Evolutionary conservation across 2,888 invertebrate species (phyloP).

Genomic region (Eumacrocentrus americanus): DNA sequence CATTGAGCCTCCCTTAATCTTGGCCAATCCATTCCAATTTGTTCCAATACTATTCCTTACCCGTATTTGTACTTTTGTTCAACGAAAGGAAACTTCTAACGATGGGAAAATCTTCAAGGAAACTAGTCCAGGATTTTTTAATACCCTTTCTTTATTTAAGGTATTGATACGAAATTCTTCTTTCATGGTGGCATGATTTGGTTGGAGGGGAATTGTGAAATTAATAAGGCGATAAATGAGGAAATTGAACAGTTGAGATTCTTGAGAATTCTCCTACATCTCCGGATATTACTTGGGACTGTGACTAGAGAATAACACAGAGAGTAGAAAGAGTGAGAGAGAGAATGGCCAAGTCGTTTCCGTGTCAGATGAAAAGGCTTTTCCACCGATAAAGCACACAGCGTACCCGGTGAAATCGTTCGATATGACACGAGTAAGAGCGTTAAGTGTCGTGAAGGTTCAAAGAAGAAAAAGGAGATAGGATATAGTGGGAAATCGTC

Average conservation of each 20-base stretch:
- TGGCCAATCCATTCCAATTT: constrained; percentile 23
- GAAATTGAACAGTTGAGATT: constrained; percentile 12
- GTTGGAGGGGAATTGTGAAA: constrained; percentile 6
- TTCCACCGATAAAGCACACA: constrained; percentile 12
- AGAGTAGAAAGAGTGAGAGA: constrained; percentile 15
- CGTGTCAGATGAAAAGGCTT: constrained; percentile 15
- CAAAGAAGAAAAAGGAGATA: background rate
- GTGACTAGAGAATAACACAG: constrained; percentile 11
- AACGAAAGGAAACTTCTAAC: no score
- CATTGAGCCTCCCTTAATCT: constrained; percentile 8
- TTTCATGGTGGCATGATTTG: background rate
- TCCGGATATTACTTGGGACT: constrained; percentile 28
- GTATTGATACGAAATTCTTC: background rate
- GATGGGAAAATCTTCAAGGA: no score
- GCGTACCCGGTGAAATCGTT: constrained; percentile 27
- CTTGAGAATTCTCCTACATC: background rate
- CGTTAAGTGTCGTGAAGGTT: constrained; percentile 18
- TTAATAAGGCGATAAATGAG: constrained; percentile 24
- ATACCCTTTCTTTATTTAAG: no score
- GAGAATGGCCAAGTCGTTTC: no score
- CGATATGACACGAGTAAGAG: constrained; percentile 31
- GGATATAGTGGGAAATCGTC: no score
- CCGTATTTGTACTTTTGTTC: no score
- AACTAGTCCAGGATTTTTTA: no score
- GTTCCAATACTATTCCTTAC: no score